Conservation (phyloP, 1,140 invertebrate species). For the Mizuhopecten yessoensis region DNA sequence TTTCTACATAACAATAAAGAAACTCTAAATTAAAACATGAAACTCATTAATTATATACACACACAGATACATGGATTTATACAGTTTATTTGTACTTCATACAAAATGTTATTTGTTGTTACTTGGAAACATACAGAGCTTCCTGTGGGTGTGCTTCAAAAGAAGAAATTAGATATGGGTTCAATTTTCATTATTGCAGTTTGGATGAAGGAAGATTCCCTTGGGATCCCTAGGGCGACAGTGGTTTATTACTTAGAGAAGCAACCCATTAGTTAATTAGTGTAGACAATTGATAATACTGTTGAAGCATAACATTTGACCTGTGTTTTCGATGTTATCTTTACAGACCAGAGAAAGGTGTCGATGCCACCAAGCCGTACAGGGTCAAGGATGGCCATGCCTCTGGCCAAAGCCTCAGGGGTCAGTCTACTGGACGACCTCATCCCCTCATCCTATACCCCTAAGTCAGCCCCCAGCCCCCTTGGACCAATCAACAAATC, state of each 20-base stretch:
- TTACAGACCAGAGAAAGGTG: constrained; percentile 53
- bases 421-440: constrained; percentile 78
- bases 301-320: not conserved
- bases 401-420: constrained; percentile 77
- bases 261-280: not conserved
- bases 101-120: too few relatives aligned
- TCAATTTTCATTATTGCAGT: too few relatives aligned
- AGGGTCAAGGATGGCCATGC: constrained; percentile 76
- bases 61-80: too few relatives aligned
- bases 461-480: constrained; percentile 66
- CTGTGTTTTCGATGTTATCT: not conserved
- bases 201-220: too few relatives aligned
- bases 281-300: not conserved
- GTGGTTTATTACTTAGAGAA: not conserved
- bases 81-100: too few relatives aligned
- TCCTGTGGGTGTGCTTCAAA: too few relatives aligned
- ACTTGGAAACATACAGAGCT: too few relatives aligned
- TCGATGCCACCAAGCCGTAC: constrained; percentile 64
- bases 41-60: too few relatives aligned
- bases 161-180: too few relatives aligned
- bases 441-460: constrained; percentile 63
- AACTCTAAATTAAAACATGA: too few relatives aligned
- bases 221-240: not conserved
- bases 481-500: constrained; percentile 45
- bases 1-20: too few relatives aligned